These are phyloP conservation scores for Aptenodytes forsteri DNA, from an alignment of 2,113 vertebrate genomes.

Conservation along the genomic window DNA sequence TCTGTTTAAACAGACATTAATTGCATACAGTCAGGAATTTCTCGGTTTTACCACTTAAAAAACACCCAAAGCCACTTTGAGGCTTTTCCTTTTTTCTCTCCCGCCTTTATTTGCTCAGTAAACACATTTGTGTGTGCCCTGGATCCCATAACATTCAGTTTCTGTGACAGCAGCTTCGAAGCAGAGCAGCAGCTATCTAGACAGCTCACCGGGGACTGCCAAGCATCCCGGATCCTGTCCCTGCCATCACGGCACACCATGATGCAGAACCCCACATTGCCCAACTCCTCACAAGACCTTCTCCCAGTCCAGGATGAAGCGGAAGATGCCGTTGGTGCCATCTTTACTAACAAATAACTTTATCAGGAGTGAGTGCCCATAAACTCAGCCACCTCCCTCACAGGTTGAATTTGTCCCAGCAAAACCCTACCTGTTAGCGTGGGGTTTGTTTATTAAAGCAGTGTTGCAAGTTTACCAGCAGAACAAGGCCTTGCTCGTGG, in stretches of 20 bases:
- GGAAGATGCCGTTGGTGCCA: rapidly evolving
- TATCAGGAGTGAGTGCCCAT: neutral
- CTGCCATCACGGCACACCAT: neutral
- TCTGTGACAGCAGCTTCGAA: neutral
- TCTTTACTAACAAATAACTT: neutral
- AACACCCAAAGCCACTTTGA: constrained; percentile 20
- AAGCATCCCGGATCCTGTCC: neutral
- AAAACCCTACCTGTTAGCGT: neutral
- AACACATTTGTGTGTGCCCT: neutral
- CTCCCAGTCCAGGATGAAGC: neutral
- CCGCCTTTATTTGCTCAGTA: constrained; percentile 25
- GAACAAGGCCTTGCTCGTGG: neutral
- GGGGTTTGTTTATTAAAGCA: neutral
- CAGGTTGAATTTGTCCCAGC: neutral
- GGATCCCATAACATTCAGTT: neutral
- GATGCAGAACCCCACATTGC: rapidly evolving
- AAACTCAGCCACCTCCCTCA: neutral
- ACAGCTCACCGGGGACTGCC: neutral
- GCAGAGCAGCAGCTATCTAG: neutral
- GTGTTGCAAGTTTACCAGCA: neutral
- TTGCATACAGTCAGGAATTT: neutral
- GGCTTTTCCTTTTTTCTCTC: constrained; percentile 39
- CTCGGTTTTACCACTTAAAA: constrained; percentile 39
- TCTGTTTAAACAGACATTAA: constrained; percentile 53
- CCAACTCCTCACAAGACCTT: neutral